Conservation (phyloP, 2,888 invertebrate genomes). For the Philonicus albiceps region DNA sequence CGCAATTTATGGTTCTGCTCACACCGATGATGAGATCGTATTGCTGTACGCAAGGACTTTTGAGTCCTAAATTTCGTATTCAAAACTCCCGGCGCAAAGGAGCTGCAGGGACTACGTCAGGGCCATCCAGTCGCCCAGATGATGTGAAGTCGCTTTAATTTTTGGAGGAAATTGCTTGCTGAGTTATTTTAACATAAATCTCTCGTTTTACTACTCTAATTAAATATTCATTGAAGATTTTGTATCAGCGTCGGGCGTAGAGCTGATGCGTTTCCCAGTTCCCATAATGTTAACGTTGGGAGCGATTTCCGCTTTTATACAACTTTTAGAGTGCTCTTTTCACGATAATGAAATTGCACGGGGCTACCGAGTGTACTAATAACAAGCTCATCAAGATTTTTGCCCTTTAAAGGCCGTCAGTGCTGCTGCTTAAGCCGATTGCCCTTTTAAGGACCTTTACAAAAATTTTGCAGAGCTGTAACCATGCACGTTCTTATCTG, state of each 20-base stretch:
- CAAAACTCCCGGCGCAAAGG: neutral
- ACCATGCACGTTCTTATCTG: neutral
- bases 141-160: neutral
- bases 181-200: neutral
- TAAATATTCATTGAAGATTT: neutral
- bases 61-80: neutral
- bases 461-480: neutral
- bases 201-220: neutral
- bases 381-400: neutral
- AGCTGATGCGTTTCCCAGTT: neutral
- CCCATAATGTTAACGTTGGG: neutral
- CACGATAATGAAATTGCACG: neutral
- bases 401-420: neutral
- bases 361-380: neutral
- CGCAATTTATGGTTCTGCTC: constrained; percentile 21
- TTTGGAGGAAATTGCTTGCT: neutral
- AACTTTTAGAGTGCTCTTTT: neutral
- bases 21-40: neutral
- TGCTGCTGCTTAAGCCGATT: neutral
- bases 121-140: neutral
- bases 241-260: neutral
- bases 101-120: neutral
- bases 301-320: neutral
- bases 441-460: neutral
- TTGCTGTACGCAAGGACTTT: neutral